Base-by-base conservation (phyloP, 2,888 invertebrate genomes). In the Hirtodrosophila duncani region DNA sequence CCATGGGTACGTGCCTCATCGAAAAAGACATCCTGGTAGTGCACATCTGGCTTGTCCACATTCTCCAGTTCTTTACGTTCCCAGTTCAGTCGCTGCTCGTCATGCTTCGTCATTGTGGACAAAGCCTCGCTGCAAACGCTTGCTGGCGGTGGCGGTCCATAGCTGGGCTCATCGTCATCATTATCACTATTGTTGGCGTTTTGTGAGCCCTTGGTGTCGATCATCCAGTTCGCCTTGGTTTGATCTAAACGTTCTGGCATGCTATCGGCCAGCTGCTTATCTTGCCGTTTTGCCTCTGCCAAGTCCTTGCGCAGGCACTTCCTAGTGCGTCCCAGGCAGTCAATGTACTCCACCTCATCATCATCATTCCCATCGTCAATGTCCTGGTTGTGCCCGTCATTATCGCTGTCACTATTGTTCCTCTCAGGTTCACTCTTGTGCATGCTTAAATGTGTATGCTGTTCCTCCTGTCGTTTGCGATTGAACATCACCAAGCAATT, bases 1-100 rank as follows among this genome's bases (percentile, higher is more conserved):
- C 98, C 98, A 83, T 98, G 97, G 7, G 92, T 90, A 56, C 98
- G 90, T 0, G 97, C 95, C 91, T 98, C 98, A 86, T 96, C 94
- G 86, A 93, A 96, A 46, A 95, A 89, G 39, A 98, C 89, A 88
- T 98, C 96, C 86, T 97, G 94, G 83, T 98, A 98, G 87, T 98
- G 97, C 38, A 96, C 90, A 86, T 93, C 89, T 51, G 91, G 88
- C 85, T 95, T 93, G 2, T 91, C 89, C 0, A 91, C 84, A 39
- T 95, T 87, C 77, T 92, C 91, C 34, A 88, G 89, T 81, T 94
- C 95, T 78, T 96, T 94, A 60, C 93, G 89, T 78, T 97, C 95
- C 97, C 97, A 98, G 83, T 95, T 93, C 63, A 91, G 89, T 33
- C 95, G 90, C 87, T 95, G 90, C 51, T 93, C 90, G 79, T 93